Base-by-base conservation (phyloP, 2,113 vertebrate genomes). In the Eurystomus gularis region DNA sequence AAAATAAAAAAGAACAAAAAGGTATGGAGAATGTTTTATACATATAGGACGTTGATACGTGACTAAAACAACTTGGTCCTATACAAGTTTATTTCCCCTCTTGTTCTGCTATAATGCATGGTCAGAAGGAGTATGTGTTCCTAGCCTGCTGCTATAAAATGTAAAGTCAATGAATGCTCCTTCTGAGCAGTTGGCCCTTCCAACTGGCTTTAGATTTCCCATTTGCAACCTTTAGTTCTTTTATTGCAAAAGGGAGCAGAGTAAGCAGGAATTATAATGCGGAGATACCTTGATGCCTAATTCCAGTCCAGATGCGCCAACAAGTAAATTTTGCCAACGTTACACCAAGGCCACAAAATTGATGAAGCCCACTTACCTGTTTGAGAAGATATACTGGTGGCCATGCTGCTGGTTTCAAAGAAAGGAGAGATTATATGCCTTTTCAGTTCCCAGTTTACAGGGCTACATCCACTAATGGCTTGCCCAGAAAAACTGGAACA, bases 281-380 rank as follows among this genome's bases (percentile, higher is more conserved):
- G 68, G 51, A 17, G 85, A 25, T 35, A 21, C 13, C 17, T 54
- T 31, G 44, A 49, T 82, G 52, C 21, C 35, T 31, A 51, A n/a
- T 71, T 88, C n/a, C 48, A 10, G 15, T 21, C 26, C 65, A 76
- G 52, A 26, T 29, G 52, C 23, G 37, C 55, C 65, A 87, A 42
- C 7, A 46, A 58, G 9, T 57, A 54, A 48, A 26, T 69, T 82
- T 94, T 90, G 8, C 35, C 39, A 23, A 37, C 62, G 33, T 17
- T 71, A 20, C 3, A 5, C 5, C 0, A 0, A 68, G 31, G 26
- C 39, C 35, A 39, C 48, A 24, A 25, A 76, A 13, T 1, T 6
- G 33, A 48, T 52, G 58, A 81, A 69, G n/a, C 18, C 49, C 39
- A 11, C 8, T 61, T 58, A 10, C 6, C 39, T 48, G n/a, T 60